A percentile compares a stretch with the other conserved stretches of the same genome.
Evolutionary conservation across 2,797 vertebrate genomes (phyloP).

Genomic region (Tamandua tetradactyla): DNA sequence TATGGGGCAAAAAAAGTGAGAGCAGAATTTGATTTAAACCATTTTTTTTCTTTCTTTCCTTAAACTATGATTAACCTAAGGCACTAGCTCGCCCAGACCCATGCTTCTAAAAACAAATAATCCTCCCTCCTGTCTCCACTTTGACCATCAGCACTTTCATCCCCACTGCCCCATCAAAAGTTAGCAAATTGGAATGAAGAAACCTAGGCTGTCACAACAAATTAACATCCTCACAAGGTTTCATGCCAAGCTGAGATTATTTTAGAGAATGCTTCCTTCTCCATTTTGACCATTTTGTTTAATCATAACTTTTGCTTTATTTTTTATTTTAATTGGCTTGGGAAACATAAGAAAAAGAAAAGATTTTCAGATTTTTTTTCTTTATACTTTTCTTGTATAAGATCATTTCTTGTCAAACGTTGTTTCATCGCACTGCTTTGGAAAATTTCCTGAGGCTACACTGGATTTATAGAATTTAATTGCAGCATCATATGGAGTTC

Average conservation of each 20-base stretch:
- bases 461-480: slow-evolving; percentile 38
- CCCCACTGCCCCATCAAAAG: background rate
- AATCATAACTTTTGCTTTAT: background rate
- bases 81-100: background rate
- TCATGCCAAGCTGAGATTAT: background rate
- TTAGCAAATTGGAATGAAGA: background rate
- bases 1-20: background rate
- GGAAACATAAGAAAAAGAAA: background rate
- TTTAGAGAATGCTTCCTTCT: slow-evolving; percentile 1
- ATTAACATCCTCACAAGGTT: background rate
- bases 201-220: background rate
- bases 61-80: background rate
- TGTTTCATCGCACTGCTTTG: background rate
- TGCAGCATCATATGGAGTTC: background rate
- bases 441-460: background rate
- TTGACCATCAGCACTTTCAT: background rate
- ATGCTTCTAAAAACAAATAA: background rate
- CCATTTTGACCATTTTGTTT: slow-evolving; percentile 1
- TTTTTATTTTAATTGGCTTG: background rate
- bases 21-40: background rate
- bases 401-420: background rate
- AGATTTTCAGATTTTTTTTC: background rate
- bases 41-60: background rate
- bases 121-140: background rate
- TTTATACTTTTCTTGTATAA: background rate